A percentile compares a stretch with the other conserved stretches of the same genome.
phyloP scores from a whole-genome alignment of 2,797 vertebrate genomes.

The Enteromius paludinosus region DNA sequence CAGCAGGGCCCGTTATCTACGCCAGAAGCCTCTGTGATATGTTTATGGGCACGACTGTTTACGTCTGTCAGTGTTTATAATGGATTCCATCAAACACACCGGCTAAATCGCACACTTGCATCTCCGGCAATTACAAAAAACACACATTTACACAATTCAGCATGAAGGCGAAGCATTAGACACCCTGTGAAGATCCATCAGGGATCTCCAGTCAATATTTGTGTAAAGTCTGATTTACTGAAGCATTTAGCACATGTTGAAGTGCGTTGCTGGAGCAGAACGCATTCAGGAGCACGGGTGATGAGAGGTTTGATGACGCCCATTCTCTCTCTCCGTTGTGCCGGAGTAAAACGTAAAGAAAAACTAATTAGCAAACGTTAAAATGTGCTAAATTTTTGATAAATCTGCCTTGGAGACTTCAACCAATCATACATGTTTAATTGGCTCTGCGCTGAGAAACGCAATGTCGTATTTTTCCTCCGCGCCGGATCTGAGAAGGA shows the following conservation, averaged over 20 bases:
- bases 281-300: neutral
- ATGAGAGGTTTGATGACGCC: conserved; percentile 24
- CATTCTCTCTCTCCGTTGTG: neutral
- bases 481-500: neutral
- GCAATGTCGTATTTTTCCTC: conserved; percentile 19
- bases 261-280: conserved; percentile 17
- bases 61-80: conserved; percentile 36
- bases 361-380: conserved; percentile 33
- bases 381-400: conserved; percentile 40
- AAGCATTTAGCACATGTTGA: conserved; percentile 26
- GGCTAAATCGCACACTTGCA: neutral
- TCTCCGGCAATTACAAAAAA: conserved; percentile 19
- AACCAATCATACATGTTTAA: conserved; percentile 41
- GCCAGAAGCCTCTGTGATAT: conserved; percentile 53
- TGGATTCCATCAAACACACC: conserved; percentile 33
- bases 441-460: conserved; percentile 13
- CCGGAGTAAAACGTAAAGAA: conserved; percentile 43
- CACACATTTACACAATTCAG: conserved; percentile 34
- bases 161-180: conserved; percentile 29
- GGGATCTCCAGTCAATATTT: conserved; percentile 45
- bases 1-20: conserved; percentile 48
- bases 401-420: conserved; percentile 35
- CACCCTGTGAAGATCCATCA: neutral
- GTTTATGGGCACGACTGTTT: conserved; percentile 48
- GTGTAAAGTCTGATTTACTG: conserved; percentile 33